Evolutionary conservation across 2,888 invertebrate species (phyloP).

Genomic region (Cordilura impudica): DNA sequence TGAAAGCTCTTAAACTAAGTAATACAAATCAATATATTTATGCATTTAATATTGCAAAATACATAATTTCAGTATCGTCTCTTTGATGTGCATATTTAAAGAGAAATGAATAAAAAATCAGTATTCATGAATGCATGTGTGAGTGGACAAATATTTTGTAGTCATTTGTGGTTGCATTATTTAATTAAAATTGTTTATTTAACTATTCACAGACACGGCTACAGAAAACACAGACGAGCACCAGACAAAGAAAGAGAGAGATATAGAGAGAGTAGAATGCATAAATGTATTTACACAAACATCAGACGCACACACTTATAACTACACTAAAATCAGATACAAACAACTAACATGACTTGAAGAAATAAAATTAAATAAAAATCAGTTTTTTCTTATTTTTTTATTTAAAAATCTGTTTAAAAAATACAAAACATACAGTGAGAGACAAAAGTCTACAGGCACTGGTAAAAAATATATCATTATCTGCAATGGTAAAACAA

Average conservation of each 20-base stretch:
- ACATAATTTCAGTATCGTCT: conserved; percentile 13
- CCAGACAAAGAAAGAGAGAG: conserved; percentile 29
- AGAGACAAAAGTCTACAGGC: background rate
- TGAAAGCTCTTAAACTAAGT: too few relatives aligned
- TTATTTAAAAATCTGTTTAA: background rate
- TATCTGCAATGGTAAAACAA: too few relatives aligned
- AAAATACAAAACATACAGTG: background rate
- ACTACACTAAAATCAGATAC: background rate
- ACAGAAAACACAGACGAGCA: conserved; percentile 26
- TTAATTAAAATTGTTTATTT: conserved; percentile 72
- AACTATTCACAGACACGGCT: conserved; percentile 42
- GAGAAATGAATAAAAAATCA: conserved; percentile 17
- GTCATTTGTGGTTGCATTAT: conserved; percentile 66
- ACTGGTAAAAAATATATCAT: too few relatives aligned
- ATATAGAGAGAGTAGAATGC: background rate
- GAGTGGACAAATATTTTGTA: conserved; percentile 60
- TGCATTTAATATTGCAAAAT: conserved; percentile 22
- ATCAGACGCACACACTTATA: background rate
- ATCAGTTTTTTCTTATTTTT: too few relatives aligned
- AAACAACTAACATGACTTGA: conserved; percentile 18
- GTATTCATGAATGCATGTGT: conserved; percentile 50
- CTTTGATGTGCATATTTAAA: background rate
- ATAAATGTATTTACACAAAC: background rate
- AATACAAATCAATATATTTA: background rate
- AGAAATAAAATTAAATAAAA: conserved; percentile 10